A percentile compares a stretch with the other conserved stretches of the same genome.
Evolutionary conservation across 1,140 invertebrate species (phyloP).

Genomic region (Trachymyrmex septentrionalis): DNA sequence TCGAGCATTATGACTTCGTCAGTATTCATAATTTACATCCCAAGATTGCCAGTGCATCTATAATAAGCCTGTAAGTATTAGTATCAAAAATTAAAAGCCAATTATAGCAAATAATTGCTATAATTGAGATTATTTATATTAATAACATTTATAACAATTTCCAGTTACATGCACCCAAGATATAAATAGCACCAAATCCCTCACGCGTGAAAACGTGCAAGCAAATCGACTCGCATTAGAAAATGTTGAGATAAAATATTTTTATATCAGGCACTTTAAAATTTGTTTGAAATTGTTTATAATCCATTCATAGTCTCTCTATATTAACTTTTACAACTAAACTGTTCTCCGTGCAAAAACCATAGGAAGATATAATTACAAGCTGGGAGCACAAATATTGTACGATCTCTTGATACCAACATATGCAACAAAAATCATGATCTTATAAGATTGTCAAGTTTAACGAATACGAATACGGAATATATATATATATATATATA

Average conservation of each 20-base stretch:
- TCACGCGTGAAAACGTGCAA: not conserved
- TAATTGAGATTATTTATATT: conserved; percentile 15
- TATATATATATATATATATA: not conserved
- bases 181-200: conserved; percentile 2
- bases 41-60: not conserved
- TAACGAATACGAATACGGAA: conserved; percentile 31
- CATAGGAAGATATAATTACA: not conserved
- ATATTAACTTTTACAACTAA: conserved; percentile 1
- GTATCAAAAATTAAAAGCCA: conserved; percentile 7
- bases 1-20: conserved; percentile 43
- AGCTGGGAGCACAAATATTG: conserved; percentile 1
- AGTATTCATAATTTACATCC: conserved; percentile 2
- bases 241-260: conserved; percentile 2
- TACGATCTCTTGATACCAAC: conserved; percentile 3
- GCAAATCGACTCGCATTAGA: not conserved
- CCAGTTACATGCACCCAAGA: conserved; percentile 12
- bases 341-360: not conserved
- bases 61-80: not conserved
- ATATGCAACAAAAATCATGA: conserved; percentile 31
- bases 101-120: conserved; percentile 8
- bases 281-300: not conserved
- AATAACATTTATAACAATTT: conserved; percentile 24
- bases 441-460: conserved; percentile 12
- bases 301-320: not conserved
- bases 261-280: not conserved